Conservation (phyloP, 2,888 invertebrate genomes). For the Clitarchus hookeri region DNA sequence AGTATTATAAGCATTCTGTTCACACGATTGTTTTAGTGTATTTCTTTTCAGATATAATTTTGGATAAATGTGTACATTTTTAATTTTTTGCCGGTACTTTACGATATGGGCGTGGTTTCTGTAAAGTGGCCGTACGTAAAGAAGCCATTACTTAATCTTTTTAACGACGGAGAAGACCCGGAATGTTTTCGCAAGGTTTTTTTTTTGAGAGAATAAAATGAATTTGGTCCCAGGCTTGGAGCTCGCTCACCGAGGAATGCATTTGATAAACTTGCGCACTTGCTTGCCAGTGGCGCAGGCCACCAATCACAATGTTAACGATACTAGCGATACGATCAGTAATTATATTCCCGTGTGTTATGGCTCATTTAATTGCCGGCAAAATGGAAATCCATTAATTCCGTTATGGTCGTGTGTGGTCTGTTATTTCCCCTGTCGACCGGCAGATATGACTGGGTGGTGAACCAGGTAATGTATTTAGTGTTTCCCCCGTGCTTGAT, state of each 20-base stretch:
- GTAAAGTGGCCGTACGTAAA: no score
- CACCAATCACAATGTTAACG: not conserved
- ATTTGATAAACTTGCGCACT: not conserved
- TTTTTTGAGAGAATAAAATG: not conserved
- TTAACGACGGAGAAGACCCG: no score
- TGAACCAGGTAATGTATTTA: not conserved
- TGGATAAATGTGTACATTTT: no score
- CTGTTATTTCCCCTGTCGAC: not conserved
- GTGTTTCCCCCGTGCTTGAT: not conserved
- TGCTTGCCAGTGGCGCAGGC: not conserved
- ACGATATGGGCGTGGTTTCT: no score
- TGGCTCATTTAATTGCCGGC: not conserved
- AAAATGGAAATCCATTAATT: constrained; percentile 14
- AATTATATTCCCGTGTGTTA: constrained; percentile 14
- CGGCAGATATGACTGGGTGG: not conserved
- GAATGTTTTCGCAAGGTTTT: not conserved
- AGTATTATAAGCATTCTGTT: no score
- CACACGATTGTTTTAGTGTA: no score
- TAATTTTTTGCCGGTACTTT: no score
- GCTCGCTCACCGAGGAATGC: not conserved
- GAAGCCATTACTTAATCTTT: no score
- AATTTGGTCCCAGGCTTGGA: not conserved
- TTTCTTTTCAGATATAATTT: no score
- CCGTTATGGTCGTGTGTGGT: not conserved
- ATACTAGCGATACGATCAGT: constrained; percentile 7